Conservation (phyloP, 2,113 vertebrate genomes). For the Zeus faber region DNA sequence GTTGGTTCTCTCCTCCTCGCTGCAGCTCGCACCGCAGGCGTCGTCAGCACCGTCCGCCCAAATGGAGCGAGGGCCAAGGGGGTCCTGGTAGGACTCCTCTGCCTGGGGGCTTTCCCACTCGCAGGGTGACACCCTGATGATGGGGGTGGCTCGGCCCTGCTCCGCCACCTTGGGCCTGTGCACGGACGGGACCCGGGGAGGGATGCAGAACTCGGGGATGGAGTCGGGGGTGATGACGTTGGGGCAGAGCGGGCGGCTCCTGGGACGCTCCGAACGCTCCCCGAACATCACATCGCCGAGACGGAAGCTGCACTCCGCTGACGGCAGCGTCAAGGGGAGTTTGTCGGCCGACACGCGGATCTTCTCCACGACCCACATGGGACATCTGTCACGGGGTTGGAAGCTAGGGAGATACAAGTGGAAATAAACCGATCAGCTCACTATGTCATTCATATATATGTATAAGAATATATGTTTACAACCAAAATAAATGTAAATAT, state of each 20-base stretch:
- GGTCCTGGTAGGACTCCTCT: constrained; percentile 40
- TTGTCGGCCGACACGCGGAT: constrained; percentile 72
- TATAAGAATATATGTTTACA: not conserved
- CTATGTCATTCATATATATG: not conserved
- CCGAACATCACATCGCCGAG: constrained; percentile 73
- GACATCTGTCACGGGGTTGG: constrained; percentile 15
- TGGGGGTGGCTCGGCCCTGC: constrained; percentile 34
- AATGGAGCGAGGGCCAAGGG: constrained; percentile 74
- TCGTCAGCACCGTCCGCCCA: constrained; percentile 85
- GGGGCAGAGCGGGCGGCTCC: constrained; percentile 65
- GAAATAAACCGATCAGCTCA: constrained; percentile 35
- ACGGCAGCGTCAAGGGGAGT: constrained; percentile 60
- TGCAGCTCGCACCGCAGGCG: constrained; percentile 46
- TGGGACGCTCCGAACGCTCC: constrained; percentile 58
- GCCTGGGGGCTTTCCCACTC: constrained; percentile 48
- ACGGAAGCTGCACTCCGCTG: constrained; percentile 69
- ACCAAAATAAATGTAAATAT: constrained; percentile 3
- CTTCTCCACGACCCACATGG: constrained; percentile 76
- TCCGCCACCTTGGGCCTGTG: constrained; percentile 59
- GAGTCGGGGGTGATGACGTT: constrained; percentile 80
- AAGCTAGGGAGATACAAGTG: constrained; percentile 12
- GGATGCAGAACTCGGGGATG: constrained; percentile 81
- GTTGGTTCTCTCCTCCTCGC: constrained; percentile 81
- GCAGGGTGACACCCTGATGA: constrained; percentile 28
- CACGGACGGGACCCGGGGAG: constrained; percentile 65